Evolutionary conservation across 2,797 vertebrate genomes (phyloP).

Genomic region (Natrix natrix): DNA sequence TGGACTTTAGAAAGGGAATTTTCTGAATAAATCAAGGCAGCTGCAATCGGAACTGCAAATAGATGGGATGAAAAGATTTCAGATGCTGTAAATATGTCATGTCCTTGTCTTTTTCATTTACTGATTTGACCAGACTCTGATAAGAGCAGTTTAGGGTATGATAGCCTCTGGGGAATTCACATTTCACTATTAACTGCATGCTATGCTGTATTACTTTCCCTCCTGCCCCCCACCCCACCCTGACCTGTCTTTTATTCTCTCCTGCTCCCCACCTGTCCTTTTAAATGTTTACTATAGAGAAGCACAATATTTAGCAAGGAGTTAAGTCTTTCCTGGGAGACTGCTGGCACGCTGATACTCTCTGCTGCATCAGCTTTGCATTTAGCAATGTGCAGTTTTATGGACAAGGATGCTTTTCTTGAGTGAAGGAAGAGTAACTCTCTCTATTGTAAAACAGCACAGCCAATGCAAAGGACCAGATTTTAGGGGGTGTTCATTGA

Average conservation of each 20-base stretch:
- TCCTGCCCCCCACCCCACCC: background rate
- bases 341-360: constrained; percentile 40
- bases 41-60: constrained; percentile 12
- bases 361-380: constrained; percentile 48
- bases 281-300: constrained; percentile 13
- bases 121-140: background rate
- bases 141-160: constrained; percentile 33
- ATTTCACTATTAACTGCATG: constrained; percentile 43
- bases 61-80: constrained; percentile 24
- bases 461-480: constrained; percentile 15
- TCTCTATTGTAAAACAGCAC: constrained; percentile 37
- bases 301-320: constrained; percentile 49
- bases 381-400: constrained; percentile 58
- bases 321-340: constrained; percentile 39
- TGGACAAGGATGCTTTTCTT: constrained; percentile 31
- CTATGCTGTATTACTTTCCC: constrained; percentile 33
- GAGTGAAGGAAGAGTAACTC: constrained; percentile 49
- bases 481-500: constrained; percentile 31
- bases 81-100: background rate
- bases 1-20: constrained; percentile 12
- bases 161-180: constrained; percentile 47
- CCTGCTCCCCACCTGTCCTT: background rate
- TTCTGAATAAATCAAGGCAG: constrained; percentile 17
- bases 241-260: background rate
- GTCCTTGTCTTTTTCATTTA: constrained; percentile 30